Conservation (phyloP, 2,797 vertebrate genomes). For the Gobionotothen gibberifrons region DNA sequence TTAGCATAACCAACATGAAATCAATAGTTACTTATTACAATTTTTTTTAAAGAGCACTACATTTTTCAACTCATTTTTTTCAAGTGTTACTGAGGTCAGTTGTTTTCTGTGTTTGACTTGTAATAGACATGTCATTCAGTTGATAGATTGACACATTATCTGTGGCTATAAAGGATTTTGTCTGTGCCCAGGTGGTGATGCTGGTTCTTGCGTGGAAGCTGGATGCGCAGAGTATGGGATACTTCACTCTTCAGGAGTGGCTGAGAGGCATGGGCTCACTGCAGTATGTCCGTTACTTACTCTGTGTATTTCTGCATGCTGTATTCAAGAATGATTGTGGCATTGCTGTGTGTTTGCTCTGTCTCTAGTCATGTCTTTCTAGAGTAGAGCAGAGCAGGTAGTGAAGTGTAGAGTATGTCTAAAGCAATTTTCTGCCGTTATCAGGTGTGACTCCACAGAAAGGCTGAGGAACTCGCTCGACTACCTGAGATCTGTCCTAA, state of each 20-base stretch:
- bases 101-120: slow-evolving; percentile 13
- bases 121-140: not conserved
- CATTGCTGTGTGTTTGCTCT: not conserved
- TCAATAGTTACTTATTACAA: not conserved
- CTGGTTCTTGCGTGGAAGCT: slow-evolving; percentile 98
- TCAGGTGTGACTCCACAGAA: slow-evolving; percentile 97
- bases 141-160: slow-evolving; percentile 1
- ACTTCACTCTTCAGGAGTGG: slow-evolving; percentile 99
- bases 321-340: not conserved
- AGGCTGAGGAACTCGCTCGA: slow-evolving; percentile 97
- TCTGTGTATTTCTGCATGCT: not conserved
- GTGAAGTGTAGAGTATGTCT: slow-evolving; percentile 27
- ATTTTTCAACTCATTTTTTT: not conserved
- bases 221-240: slow-evolving; percentile 99
- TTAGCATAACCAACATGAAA: not conserved
- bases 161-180: slow-evolving; percentile 20
- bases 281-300: slow-evolving; percentile 88
- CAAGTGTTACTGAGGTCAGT: slow-evolving; percentile 3
- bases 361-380: not conserved
- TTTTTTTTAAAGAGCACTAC: not conserved
- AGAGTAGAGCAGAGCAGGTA: not conserved
- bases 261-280: slow-evolving; percentile 98
- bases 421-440: slow-evolving; percentile 60
- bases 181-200: slow-evolving; percentile 93
- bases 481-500: slow-evolving; percentile 98